Percentiles rank a stretch among this genome's conserved stretches.
These are phyloP conservation scores for Osmerus mordax DNA, from an alignment of 2,113 vertebrate genomes.

Conservation along the genomic window DNA sequence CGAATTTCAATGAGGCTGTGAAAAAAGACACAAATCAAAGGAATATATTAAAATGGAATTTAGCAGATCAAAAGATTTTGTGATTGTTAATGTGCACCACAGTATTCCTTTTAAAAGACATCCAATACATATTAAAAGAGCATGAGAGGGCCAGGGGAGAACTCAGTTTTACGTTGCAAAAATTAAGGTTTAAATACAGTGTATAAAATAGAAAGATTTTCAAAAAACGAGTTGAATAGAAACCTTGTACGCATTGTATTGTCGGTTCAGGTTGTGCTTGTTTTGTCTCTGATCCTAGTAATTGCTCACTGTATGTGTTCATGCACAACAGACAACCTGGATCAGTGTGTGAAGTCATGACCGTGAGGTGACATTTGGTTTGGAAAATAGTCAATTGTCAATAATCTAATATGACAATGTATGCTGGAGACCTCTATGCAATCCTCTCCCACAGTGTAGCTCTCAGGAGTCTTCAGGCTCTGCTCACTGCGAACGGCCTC, in stretches of 20 bases:
- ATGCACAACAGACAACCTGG: background rate
- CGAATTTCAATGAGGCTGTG: constrained; percentile 61
- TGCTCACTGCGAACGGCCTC: too few species aligned
- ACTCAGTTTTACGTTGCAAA: background rate
- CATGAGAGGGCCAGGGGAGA: background rate
- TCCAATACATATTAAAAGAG: constrained; percentile 58
- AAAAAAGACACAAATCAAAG: constrained; percentile 62
- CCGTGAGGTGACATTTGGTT: too few species aligned
- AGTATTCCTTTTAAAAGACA: constrained; percentile 59
- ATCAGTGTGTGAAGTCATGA: too few species aligned
- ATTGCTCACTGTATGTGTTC: background rate
- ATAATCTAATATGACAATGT: too few species aligned
- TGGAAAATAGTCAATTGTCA: too few species aligned
- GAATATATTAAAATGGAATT: constrained; percentile 75
- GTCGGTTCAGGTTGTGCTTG: constrained; percentile 8
- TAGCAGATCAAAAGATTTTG: constrained; percentile 69
- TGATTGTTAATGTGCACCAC: constrained; percentile 65
- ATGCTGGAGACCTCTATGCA: too few species aligned
- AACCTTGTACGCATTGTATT: background rate
- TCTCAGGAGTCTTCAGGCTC: too few species aligned
- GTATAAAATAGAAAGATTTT: too few species aligned
- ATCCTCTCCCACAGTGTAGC: too few species aligned
- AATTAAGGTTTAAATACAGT: too few species aligned
- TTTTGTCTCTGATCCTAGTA: constrained; percentile 21
- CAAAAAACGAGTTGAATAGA: background rate